These are phyloP conservation scores for Cephalopterus ornatus DNA, from an alignment of 2,113 vertebrate species.

Conservation along the genomic window DNA sequence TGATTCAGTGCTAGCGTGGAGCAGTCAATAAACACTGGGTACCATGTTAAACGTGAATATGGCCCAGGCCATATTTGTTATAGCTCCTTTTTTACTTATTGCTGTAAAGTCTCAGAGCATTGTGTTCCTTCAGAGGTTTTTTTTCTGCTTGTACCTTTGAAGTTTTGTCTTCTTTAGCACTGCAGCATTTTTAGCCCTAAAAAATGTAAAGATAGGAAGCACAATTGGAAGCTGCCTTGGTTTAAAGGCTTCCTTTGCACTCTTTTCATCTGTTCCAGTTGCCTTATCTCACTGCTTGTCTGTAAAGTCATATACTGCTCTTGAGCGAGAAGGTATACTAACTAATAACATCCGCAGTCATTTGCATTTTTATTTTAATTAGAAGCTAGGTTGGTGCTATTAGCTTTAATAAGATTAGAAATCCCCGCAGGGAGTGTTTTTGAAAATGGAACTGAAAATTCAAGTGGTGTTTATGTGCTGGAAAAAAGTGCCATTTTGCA, in stretches of 20 bases:
- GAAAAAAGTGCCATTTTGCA: background rate
- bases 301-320: slow-evolving; percentile 11
- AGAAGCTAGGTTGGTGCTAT: background rate
- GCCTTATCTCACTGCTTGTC: background rate
- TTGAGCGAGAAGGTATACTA: background rate
- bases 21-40: background rate
- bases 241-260: background rate
- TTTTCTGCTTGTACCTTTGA: background rate
- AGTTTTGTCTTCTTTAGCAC: background rate
- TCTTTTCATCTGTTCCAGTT: slow-evolving; percentile 1
- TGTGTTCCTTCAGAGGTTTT: background rate
- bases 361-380: slow-evolving; percentile 50
- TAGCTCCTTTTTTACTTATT: background rate
- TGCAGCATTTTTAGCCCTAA: background rate
- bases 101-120: background rate
- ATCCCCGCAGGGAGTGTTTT: background rate
- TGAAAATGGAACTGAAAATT: slow-evolving; percentile 20
- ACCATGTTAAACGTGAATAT: background rate
- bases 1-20: background rate
- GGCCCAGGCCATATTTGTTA: background rate
- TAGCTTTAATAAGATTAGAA: slow-evolving; percentile 16
- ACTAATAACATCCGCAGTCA: background rate
- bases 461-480: background rate
- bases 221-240: background rate
- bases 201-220: background rate